Evolutionary conservation across 2,113 vertebrate species (phyloP).

Genomic region (Campylorhamphus procurvoides): DNA sequence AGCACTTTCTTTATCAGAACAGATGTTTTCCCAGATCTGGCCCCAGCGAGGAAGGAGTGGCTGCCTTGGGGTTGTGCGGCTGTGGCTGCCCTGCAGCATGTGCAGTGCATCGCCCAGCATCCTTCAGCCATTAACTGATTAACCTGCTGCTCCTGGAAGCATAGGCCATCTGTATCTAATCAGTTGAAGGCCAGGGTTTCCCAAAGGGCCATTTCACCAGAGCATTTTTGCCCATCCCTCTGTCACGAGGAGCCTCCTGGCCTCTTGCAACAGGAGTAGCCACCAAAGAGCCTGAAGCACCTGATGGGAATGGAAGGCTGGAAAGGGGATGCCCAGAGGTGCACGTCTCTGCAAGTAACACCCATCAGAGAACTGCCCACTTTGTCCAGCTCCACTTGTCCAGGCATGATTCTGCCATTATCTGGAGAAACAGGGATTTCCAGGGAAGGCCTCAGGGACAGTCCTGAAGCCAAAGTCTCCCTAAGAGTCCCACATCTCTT

Average conservation of each 20-base stretch:
- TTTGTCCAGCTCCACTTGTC: not conserved
- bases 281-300: not conserved
- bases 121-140: conserved; percentile 67
- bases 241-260: not conserved
- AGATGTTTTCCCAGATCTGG: conserved; percentile 56
- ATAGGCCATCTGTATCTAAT: conserved; percentile 24
- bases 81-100: not conserved
- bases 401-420: not conserved
- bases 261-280: not conserved
- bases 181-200: conserved; percentile 22
- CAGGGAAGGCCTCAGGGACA: not conserved
- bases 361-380: not conserved
- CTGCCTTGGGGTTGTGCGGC: not conserved
- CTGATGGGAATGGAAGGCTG: not conserved
- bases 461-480: not conserved
- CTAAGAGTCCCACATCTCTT: not conserved
- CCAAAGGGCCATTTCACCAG: conserved; percentile 22
- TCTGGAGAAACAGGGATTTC: not conserved
- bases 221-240: not conserved
- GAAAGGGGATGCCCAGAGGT: not conserved
- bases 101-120: not conserved
- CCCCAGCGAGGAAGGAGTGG: not conserved
- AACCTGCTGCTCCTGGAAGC: conserved; percentile 58
- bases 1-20: conserved; percentile 46
- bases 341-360: not conserved